Base-by-base conservation (phyloP, 2,888 invertebrate species). In the Pseudococcus jackbeardsleyi region DNA sequence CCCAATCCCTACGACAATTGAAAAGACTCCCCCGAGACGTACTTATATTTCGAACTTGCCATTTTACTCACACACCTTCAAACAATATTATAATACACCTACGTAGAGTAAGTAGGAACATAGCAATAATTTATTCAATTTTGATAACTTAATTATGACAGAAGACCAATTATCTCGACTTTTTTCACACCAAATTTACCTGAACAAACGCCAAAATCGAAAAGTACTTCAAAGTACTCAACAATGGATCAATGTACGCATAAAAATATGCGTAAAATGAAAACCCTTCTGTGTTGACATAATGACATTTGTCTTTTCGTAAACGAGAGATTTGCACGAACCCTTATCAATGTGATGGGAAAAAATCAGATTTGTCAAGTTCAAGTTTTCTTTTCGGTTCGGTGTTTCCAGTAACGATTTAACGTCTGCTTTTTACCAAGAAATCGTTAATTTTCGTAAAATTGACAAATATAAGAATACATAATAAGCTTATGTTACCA, bases 291-390 rank as follows among this genome's bases (percentile, higher is more conserved):
- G 15, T 33, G 15, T 72, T 26, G 72, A 33, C 72, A 8, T 33
- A 11, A 72, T 72, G 72, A 33, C 15, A 72, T 72, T 33, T 12
- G 5, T 72, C 12, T 72, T 33, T 17, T 33, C 19, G 72, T 33
- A 72, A 72, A 33, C 15, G 72, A 4, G 33, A 33, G 33, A 72
- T 72, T 72, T 33, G 72, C 0, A 33, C 33, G 2, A 15, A 72
- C 72, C 72, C 72, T 72, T 33, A 72, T 72, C 72, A 72, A 72
- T 72, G 64, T 64, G 8, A 22, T n/a, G 11, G 12, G 64, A 9
- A 64, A 39, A 39, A 72, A 72, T 72, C 33, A 72, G 72, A 72
- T 72, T 72, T 72, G 72, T 72, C 72, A 39, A 15, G 3, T 33
- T 72, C 64, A 64, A 64, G 11, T 64, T 22, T 26, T 72, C 33